Conservation (phyloP, 2,113 vertebrate genomes). For the Casuarius casuarius region DNA sequence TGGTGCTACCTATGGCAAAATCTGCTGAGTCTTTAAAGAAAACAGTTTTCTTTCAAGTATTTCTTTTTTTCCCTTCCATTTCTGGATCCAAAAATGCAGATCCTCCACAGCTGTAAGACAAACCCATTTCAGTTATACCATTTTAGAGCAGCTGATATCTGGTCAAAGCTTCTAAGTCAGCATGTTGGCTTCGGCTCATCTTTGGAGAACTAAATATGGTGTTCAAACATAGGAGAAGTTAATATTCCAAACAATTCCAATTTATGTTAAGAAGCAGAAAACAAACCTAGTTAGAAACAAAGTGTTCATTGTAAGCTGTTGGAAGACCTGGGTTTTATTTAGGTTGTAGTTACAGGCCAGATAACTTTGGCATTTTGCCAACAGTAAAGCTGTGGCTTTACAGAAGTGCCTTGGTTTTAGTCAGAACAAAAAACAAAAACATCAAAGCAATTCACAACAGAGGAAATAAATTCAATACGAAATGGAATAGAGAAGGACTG, state of each 20-base stretch:
- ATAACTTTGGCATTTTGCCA: not conserved
- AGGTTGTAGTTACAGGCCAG: slow-evolving; percentile 4
- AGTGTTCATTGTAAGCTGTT: not conserved
- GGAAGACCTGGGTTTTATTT: not conserved
- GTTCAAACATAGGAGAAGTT: not conserved
- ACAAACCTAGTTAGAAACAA: slow-evolving; percentile 4
- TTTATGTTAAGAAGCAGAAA: slow-evolving; percentile 3
- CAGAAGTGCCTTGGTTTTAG: not conserved
- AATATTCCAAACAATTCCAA: no score
- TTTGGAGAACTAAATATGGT: not conserved
- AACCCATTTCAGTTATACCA: not conserved
- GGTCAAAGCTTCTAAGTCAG: not conserved
- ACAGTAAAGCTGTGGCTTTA: not conserved
- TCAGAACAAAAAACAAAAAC: not conserved
- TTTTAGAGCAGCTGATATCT: not conserved
- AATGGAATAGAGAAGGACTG: not conserved
- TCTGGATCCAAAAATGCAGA: not conserved
- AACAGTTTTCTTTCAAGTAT: not conserved
- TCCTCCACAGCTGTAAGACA: not conserved
- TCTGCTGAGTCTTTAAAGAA: not conserved
- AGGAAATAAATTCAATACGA: not conserved
- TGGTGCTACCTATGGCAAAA: not conserved
- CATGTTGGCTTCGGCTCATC: slow-evolving; percentile 8
- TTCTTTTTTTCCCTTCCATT: not conserved
- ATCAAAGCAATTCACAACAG: not conserved